Conservation (phyloP, 2,888 invertebrate genomes). For the Diarsia rubi region DNA sequence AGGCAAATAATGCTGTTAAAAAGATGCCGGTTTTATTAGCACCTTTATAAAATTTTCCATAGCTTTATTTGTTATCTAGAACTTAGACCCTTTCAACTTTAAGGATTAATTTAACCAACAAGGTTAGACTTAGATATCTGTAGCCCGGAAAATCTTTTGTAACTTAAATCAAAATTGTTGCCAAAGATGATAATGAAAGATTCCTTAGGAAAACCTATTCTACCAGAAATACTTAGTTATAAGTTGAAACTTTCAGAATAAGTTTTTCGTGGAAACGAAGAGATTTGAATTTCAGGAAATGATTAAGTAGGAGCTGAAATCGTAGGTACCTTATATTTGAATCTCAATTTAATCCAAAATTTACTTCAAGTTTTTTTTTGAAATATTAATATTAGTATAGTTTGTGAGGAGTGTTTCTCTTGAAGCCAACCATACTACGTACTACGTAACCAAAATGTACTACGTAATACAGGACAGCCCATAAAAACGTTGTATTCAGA, state of each 20-base stretch:
- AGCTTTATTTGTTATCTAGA: not conserved
- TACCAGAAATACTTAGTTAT: constrained; percentile 14
- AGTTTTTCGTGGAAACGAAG: constrained; percentile 3
- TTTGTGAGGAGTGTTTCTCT: not conserved
- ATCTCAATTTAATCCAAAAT: constrained; percentile 5
- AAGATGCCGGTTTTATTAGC: no score
- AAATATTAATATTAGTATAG: not conserved
- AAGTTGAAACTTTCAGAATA: constrained; percentile 15
- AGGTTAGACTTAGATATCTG: not conserved
- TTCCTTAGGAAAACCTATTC: constrained; percentile 36
- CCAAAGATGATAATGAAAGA: constrained; percentile 40
- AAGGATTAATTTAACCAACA: not conserved
- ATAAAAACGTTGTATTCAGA: not conserved
- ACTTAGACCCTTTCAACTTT: not conserved
- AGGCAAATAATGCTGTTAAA: no score
- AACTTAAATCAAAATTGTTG: constrained; percentile 37
- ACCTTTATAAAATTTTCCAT: not conserved
- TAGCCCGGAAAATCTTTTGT: not conserved
- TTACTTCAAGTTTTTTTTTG: not conserved
- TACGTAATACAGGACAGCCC: not conserved
- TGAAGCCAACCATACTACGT: not conserved
- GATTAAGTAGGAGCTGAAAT: constrained; percentile 19
- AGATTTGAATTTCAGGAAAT: constrained; percentile 28
- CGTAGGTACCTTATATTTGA: not conserved
- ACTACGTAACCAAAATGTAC: not conserved